phyloP scores from a whole-genome alignment of 1,140 invertebrate genomes.

The Ceratosolen fusciceps region DNA sequence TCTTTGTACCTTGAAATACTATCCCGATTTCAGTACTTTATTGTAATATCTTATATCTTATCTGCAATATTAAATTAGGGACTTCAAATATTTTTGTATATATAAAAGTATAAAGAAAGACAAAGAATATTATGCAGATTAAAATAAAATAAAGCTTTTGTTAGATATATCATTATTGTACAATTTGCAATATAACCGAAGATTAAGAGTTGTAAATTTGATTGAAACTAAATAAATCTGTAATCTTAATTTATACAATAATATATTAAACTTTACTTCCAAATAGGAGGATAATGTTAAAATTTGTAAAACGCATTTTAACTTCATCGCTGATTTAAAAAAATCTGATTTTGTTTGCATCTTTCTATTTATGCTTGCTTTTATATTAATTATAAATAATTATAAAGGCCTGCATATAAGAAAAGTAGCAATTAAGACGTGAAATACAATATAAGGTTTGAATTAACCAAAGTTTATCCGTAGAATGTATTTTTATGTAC shows the following conservation, averaged over 20 bases:
- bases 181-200: too few relatives aligned
- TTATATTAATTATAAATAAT: slow-evolving; percentile 22
- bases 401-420: slow-evolving; percentile 8
- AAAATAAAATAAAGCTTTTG: too few relatives aligned
- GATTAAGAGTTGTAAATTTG: too few relatives aligned
- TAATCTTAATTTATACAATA: slow-evolving; percentile 1
- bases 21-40: too few relatives aligned
- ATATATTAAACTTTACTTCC: neutral
- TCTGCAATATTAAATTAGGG: too few relatives aligned
- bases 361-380: neutral
- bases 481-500: neutral
- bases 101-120: too few relatives aligned
- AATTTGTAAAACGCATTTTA: slow-evolving; percentile 2
- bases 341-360: slow-evolving; percentile 1
- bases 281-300: neutral
- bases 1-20: too few relatives aligned
- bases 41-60: too few relatives aligned
- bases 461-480: neutral
- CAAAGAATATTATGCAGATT: too few relatives aligned
- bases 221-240: neutral
- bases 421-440: slow-evolving; percentile 8
- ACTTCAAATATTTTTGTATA: too few relatives aligned
- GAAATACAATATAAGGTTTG: slow-evolving; percentile 2
- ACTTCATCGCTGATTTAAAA: neutral
- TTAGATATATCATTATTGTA: too few relatives aligned